Percentiles rank a stretch among this genome's conserved stretches.
Conservation (phyloP, 1,140 invertebrate species). For the Gerris buenoi region DNA sequence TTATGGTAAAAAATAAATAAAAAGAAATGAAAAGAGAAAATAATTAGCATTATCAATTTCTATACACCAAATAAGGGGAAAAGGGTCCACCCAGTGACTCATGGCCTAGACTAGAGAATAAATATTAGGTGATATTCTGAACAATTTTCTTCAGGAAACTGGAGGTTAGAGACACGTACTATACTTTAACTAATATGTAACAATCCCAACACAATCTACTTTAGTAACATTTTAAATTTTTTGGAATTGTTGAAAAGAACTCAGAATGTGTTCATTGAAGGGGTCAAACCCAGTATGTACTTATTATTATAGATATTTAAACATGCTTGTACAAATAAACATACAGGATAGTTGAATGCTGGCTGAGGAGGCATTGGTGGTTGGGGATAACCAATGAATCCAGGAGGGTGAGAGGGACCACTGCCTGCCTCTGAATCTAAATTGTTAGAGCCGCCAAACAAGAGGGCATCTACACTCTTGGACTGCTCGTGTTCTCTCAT, state of each 20-base stretch:
- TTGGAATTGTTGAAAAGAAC: neutral
- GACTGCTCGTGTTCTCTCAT: slow-evolving; percentile 61
- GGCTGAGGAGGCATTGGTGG: slow-evolving; percentile 29
- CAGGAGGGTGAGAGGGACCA: slow-evolving; percentile 45
- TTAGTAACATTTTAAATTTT: neutral
- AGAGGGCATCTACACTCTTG: slow-evolving; percentile 43
- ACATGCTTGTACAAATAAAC: slow-evolving; percentile 3
- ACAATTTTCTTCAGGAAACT: too few relatives aligned
- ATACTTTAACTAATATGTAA: too few relatives aligned
- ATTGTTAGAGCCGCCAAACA: slow-evolving; percentile 42
- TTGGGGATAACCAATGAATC: slow-evolving; percentile 62
- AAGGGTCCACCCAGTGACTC: neutral
- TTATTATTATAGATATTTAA: neutral
- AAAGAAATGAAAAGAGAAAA: too few relatives aligned
- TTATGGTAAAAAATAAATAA: too few relatives aligned
- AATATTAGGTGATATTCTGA: too few relatives aligned
- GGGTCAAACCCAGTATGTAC: neutral
- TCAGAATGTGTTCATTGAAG: neutral
- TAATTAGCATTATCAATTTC: neutral
- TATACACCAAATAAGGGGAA: neutral
- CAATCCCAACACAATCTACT: too few relatives aligned
- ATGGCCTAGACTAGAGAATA: neutral
- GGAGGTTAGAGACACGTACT: too few relatives aligned
- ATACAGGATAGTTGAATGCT: slow-evolving; percentile 43
- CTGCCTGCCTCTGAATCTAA: slow-evolving; percentile 36